These are phyloP conservation scores for Eupithecia pulchellata DNA, from an alignment of 2,888 invertebrate genomes.

Conservation along the genomic window DNA sequence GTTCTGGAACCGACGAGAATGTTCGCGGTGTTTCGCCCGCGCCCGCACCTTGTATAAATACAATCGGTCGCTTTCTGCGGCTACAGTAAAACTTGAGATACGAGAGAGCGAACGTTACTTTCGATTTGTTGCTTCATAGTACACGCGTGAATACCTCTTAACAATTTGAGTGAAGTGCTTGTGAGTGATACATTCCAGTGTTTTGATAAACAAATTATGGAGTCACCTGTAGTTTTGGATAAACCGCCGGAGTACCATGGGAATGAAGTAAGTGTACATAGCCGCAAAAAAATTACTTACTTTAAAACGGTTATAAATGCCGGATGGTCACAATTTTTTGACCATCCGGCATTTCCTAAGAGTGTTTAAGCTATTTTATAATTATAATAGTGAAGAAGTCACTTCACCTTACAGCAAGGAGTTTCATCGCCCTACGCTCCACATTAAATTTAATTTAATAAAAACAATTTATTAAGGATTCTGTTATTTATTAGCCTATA, in stretches of 20 bases:
- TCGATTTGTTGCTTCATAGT: slow-evolving; percentile 46
- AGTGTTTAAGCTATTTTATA: not conserved
- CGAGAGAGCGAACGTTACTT: slow-evolving; percentile 59
- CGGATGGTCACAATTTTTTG: not conserved
- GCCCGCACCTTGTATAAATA: slow-evolving; percentile 71
- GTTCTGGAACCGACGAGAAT: slow-evolving; percentile 55
- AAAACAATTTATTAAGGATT: not conserved
- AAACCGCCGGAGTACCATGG: slow-evolving; percentile 86
- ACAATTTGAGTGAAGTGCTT: slow-evolving; percentile 65
- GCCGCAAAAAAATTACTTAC: not conserved
- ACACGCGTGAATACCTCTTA: slow-evolving; percentile 52
- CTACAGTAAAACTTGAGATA: slow-evolving; percentile 71
- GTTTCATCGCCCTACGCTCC: not conserved
- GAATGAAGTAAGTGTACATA: slow-evolving; percentile 77
- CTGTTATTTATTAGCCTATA: not conserved
- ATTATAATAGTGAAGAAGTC: not conserved
- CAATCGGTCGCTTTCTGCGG: slow-evolving; percentile 53
- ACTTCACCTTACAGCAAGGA: not conserved
- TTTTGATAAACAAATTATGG: slow-evolving; percentile 74
- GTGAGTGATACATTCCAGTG: slow-evolving; percentile 75
- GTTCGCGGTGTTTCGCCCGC: slow-evolving; percentile 68
- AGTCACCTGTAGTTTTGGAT: slow-evolving; percentile 87
- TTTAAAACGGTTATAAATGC: not conserved
- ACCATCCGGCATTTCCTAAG: no score
- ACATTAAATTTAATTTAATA: not conserved